Conservation (phyloP, 2,797 vertebrate genomes). For the Bovichtus diacanthus region DNA sequence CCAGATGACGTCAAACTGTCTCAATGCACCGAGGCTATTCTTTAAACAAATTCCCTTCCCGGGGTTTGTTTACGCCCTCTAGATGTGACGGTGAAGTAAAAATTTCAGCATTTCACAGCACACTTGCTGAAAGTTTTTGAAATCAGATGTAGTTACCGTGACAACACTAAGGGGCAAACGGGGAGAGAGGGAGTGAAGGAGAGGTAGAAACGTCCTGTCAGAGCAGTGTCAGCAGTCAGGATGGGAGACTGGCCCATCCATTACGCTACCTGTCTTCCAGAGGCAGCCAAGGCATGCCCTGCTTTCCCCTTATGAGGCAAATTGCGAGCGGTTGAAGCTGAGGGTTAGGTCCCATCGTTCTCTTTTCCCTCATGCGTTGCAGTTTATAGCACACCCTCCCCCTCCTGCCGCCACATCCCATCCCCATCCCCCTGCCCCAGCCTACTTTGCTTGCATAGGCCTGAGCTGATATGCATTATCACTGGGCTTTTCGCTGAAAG, state of each 20-base stretch:
- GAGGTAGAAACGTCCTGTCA: constrained; percentile 75
- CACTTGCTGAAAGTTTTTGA: constrained; percentile 31
- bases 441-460: constrained; percentile 73
- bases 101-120: constrained; percentile 16
- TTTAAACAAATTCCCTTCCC: constrained; percentile 11
- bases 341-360: constrained; percentile 65
- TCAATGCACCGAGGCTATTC: constrained; percentile 2
- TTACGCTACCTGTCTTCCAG: constrained; percentile 72
- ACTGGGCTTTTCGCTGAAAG: constrained; percentile 74
- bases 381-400: constrained; percentile 62
- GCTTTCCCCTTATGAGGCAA: constrained; percentile 80
- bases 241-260: constrained; percentile 69
- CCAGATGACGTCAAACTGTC: not conserved
- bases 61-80: constrained; percentile 23
- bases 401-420: not conserved
- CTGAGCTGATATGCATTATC: constrained; percentile 77
- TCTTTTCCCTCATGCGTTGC: constrained; percentile 66
- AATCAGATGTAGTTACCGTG: constrained; percentile 58
- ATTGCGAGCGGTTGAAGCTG: constrained; percentile 63
- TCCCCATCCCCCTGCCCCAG: constrained; percentile 14
- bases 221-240: constrained; percentile 79
- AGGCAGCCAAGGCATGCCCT: constrained; percentile 68
- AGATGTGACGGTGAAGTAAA: not conserved
- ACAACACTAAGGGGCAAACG: constrained; percentile 44
- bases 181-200: constrained; percentile 56